Conservation (phyloP, 1,140 invertebrate genomes). For the Leptestheria dahalacensis region DNA sequence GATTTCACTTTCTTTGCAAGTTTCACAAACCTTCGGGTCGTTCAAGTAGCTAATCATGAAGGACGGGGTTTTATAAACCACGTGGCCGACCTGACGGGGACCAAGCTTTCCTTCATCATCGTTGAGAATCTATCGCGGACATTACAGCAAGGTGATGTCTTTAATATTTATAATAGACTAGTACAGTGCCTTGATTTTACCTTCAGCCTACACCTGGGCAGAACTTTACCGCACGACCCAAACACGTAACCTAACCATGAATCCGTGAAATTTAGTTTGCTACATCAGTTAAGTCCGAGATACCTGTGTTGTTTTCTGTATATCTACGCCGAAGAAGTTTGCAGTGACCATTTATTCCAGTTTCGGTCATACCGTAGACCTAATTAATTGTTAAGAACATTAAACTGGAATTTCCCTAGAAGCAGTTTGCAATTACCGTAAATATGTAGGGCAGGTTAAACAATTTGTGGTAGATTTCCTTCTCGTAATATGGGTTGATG, state of each 20-base stretch:
- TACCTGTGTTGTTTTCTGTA: background rate
- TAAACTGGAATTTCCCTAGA: background rate
- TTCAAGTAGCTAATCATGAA: constrained; percentile 57
- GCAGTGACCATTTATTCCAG: background rate
- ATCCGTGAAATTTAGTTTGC: background rate
- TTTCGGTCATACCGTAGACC: constrained; percentile 7
- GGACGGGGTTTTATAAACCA: constrained; percentile 17
- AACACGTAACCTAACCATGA: background rate
- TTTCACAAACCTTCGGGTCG: constrained; percentile 43
- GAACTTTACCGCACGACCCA: background rate
- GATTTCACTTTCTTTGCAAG: too few relatives aligned
- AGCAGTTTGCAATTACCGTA: background rate
- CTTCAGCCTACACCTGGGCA: background rate
- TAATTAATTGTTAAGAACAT: background rate
- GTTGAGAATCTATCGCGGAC: constrained; percentile 22
- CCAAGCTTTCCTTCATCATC: constrained; percentile 20
- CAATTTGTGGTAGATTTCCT: background rate
- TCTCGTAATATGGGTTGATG: background rate
- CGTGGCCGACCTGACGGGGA: constrained; percentile 21
- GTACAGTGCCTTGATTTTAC: too few relatives aligned
- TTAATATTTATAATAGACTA: too few relatives aligned
- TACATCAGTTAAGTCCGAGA: background rate
- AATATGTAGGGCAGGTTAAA: background rate
- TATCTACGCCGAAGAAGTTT: background rate
- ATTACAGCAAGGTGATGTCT: background rate